phyloP scores from a whole-genome alignment of 2,113 vertebrate species.

The Turnix velox region DNA sequence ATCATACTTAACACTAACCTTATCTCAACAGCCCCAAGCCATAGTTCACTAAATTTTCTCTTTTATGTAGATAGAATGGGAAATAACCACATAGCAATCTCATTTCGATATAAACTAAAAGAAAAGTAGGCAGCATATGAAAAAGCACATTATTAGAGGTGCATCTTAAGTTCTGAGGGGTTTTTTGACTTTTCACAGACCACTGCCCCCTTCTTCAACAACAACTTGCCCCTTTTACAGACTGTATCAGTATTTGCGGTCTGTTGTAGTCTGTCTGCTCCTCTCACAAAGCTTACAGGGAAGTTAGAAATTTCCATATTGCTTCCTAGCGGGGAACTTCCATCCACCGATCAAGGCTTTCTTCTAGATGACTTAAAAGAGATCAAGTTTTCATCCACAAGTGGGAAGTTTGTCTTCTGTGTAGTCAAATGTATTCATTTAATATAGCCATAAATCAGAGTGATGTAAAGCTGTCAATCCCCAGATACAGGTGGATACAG shows the following conservation, averaged over 20 bases:
- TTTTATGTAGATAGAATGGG: background rate
- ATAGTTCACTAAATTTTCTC: background rate
- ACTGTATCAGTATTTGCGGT: background rate
- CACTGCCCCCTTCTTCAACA: background rate
- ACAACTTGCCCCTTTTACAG: background rate
- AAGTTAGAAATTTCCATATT: background rate
- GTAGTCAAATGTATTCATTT: background rate
- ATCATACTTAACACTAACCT: background rate
- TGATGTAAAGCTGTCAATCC: background rate
- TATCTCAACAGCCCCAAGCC: background rate
- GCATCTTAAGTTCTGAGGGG: background rate
- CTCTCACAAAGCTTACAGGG: background rate
- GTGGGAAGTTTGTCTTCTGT: background rate
- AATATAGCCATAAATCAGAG: background rate
- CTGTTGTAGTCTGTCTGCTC: background rate
- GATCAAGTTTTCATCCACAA: background rate
- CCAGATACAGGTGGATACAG: background rate
- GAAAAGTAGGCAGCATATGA: background rate
- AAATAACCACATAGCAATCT: background rate
- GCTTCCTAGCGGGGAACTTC: background rate
- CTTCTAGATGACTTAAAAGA: background rate
- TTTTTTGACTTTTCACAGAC: background rate
- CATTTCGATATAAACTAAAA: background rate
- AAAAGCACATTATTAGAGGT: background rate
- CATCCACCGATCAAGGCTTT: background rate